Base-by-base conservation (phyloP, 2,888 invertebrate species). In the Dryobotodes eremita region DNA sequence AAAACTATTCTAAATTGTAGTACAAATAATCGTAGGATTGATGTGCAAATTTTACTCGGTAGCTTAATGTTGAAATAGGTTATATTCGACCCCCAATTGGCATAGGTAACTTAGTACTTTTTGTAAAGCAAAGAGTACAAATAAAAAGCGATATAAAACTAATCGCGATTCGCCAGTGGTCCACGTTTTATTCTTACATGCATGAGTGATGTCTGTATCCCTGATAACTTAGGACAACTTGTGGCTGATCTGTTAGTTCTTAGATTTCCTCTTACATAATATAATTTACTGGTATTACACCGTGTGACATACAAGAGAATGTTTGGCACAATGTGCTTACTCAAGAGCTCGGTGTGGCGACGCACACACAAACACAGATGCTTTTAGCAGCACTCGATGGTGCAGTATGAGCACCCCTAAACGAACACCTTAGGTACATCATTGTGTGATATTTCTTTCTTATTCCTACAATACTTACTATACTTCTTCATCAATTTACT, bases 181-280 rank as follows among this genome's bases (percentile, higher is more conserved):
- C 91, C 91, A 91, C 92, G 92, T 92, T 92, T 62, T 53, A 88
- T 84, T 81, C 82, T 87, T 86, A 87, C 80, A 91, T 93, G 95
- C 95, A 96, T 96, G 95, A 91, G 86, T 88, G 91, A 92, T 93
- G 90, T 92, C 91, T 94, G 92, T 94, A 91, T 89, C 90, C 92
- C 92, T 92, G 89, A 89, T 89, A 90, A 83, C 82, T 84, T 93
- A 93, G 91, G 93, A 90, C 86, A 89, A 93, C 88, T 90, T 94
- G 90, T 95, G 94, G 93, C 93, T 95, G 94, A 93, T 91, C 92
- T 93, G 92, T 95, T 94, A 93, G 92, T 90, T 83, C 85, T 89
- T 90, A 90, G 92, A 91, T 89, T 91, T 92, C 84, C 84, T 89
- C 86, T 88, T 87, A 78, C 79, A 85, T 83, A 83, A n/a, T 73